A percentile compares a stretch with the other conserved stretches of the same genome.
phyloP scores from a whole-genome alignment of 2,888 invertebrate genomes.

The Gisinianus flammeolus region DNA sequence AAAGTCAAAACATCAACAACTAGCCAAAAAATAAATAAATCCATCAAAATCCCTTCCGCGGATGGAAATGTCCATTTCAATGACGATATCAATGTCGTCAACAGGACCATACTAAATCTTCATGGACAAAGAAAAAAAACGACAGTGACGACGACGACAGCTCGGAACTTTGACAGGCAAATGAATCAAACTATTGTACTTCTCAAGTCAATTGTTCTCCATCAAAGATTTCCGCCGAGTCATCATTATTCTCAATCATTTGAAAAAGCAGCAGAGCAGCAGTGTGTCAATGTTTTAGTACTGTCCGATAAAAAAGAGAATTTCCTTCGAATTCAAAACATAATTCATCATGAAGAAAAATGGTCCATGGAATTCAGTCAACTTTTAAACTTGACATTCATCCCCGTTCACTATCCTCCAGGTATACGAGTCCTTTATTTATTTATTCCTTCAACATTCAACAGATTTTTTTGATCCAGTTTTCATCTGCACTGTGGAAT shows the following conservation, averaged over 20 bases:
- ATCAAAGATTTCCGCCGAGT: constrained; percentile 14
- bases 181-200: constrained; percentile 57
- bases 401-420: constrained; percentile 50
- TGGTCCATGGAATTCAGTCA: constrained; percentile 47
- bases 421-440: no score
- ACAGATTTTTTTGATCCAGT: no score
- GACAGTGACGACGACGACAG: no score
- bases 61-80: no score
- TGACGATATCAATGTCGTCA: no score
- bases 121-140: no score
- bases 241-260: no score
- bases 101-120: no score
- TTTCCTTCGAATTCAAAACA: constrained; percentile 36
- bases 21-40: not conserved
- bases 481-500: no score
- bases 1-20: not conserved
- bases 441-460: no score
- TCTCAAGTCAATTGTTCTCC: constrained; percentile 55
- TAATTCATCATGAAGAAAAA: constrained; percentile 33
- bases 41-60: not conserved
- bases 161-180: constrained; percentile 54
- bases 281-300: constrained; percentile 48
- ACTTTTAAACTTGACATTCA: constrained; percentile 39
- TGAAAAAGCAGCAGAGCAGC: not conserved
- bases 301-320: constrained; percentile 46